These are phyloP conservation scores for human DNA, from an alignment of 2,113 vertebrate genomes.

Conservation along the genomic window GRCh38 chr3:117745501-117746000, in stretches of 20 bases:
- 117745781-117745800: not conserved
- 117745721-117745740: not conserved
- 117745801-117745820: not conserved
- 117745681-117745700: not conserved
- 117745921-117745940: conserved; percentile 4
- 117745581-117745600: not conserved
- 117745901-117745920: conserved; percentile 30
- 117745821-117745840: not conserved
- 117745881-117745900: not conserved
- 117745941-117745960: not conserved
- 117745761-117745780: not conserved
- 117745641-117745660: not conserved
- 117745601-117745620: not conserved
- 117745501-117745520: not conserved
- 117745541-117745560: not conserved
- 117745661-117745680: not conserved
- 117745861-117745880: not conserved
- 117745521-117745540: not conserved
- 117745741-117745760: not conserved
- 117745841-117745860: not conserved
- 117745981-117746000: conserved; percentile 40
- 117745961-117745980: not conserved
- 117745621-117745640: conserved; percentile 6
- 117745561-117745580: not conserved
- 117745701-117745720: not conserved